A percentile compares a stretch with the other conserved stretches of the same genome.
phyloP scores from a whole-genome alignment of 2,888 invertebrate genomes.

The Perdita meconis region DNA sequence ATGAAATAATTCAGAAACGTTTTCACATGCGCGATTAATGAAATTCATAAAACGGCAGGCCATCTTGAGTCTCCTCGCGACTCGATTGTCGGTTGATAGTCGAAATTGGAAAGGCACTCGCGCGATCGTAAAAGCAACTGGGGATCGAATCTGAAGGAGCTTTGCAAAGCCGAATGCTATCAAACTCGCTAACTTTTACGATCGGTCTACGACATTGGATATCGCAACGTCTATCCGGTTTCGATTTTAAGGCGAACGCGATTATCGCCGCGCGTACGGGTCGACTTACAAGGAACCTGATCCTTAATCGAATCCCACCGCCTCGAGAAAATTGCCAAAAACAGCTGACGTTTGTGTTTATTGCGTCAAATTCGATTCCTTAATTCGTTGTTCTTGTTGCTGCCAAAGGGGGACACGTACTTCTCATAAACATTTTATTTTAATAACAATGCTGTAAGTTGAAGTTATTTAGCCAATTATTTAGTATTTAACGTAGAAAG shows the following conservation, averaged over 20 bases:
- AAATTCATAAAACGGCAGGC: constrained; percentile 11
- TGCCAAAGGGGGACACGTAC: no score
- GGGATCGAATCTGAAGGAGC: constrained; percentile 65
- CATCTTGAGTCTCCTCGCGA: constrained; percentile 1
- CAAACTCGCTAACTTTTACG: constrained; percentile 71
- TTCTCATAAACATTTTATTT: no score
- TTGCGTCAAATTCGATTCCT: neutral
- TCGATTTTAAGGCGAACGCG: constrained; percentile 35
- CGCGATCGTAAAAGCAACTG: constrained; percentile 64
- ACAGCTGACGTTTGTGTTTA: constrained; percentile 4
- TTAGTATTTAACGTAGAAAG: no score
- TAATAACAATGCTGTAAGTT: no score
- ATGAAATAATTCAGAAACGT: no score
- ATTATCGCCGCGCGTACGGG: constrained; percentile 30
- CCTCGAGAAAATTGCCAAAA: neutral
- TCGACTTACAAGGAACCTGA: constrained; percentile 12
- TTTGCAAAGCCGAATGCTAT: constrained; percentile 63
- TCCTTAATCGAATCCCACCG: constrained; percentile 38
- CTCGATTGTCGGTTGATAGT: constrained; percentile 9
- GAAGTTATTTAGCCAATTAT: no score
- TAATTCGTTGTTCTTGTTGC: neutral
- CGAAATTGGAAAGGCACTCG: constrained; percentile 60
- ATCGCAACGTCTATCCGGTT: constrained; percentile 38
- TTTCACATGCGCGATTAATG: constrained; percentile 25
- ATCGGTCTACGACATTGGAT: constrained; percentile 55